A percentile compares a stretch with the other conserved stretches of the same genome.
Evolutionary conservation across 53 echinoderm and acorn worm species (phyloP).

Genomic region (Henricia sp.): DNA sequence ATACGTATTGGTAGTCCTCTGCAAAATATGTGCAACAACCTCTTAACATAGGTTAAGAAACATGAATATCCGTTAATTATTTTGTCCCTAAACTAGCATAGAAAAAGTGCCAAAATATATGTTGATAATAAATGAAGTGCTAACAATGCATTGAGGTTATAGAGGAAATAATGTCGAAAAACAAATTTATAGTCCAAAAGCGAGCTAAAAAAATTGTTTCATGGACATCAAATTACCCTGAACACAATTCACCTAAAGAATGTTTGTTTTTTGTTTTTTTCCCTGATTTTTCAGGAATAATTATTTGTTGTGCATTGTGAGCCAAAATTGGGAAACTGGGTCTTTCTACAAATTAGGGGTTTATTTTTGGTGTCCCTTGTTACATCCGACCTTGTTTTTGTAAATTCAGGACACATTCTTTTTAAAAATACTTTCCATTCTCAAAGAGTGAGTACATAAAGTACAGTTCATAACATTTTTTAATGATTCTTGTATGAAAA

Average conservation of each 20-base stretch:
- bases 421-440: too few relatives aligned
- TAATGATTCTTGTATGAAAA: too few relatives aligned
- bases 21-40: constrained; percentile 1
- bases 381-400: neutral
- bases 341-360: too few relatives aligned
- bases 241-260: too few relatives aligned
- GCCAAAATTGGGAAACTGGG: too few relatives aligned
- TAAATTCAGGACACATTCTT: too few relatives aligned
- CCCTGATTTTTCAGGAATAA: neutral
- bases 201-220: neutral
- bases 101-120: constrained; percentile 44
- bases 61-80: too few relatives aligned
- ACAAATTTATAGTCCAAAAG: neutral
- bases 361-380: neutral
- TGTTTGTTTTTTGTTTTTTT: neutral
- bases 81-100: neutral
- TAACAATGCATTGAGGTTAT: constrained; percentile 10
- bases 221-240: too few relatives aligned
- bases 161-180: constrained; percentile 26
- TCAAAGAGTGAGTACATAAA: too few relatives aligned
- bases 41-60: too few relatives aligned
- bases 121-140: constrained; percentile 8
- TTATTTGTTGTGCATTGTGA: too few relatives aligned
- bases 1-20: neutral
- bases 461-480: too few relatives aligned